Conservation (phyloP, 35 echinoderm and acorn worm species). For the Patiria miniata region DNA sequence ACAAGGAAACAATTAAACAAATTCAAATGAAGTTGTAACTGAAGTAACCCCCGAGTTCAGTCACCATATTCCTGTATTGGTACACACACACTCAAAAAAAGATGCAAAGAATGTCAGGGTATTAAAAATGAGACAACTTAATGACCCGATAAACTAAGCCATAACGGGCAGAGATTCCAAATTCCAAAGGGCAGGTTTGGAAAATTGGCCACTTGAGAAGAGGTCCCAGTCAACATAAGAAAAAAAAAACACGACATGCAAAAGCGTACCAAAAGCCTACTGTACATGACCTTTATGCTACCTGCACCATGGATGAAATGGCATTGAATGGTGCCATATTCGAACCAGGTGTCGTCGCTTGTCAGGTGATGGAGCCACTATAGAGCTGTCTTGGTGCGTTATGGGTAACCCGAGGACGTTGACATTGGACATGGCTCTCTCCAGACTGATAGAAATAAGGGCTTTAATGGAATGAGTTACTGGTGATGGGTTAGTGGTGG, state of each 20-base stretch:
- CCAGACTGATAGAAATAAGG: no score
- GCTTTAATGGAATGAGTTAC: no score
- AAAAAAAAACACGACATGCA: neutral
- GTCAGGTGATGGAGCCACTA: neutral
- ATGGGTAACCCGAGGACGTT: constrained; percentile 10
- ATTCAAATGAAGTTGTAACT: neutral
- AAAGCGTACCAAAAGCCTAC: neutral
- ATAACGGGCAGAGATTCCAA: no score
- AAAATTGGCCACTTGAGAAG: constrained; percentile 1
- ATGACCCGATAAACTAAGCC: no score
- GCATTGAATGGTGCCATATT: constrained; percentile 6
- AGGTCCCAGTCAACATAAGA: no score
- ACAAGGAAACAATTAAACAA: neutral
- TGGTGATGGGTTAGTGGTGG: no score
- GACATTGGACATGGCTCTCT: neutral
- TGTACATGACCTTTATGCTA: neutral
- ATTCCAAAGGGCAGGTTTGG: constrained; percentile 2
- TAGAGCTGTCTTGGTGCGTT: neutral
- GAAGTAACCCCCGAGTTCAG: no score
- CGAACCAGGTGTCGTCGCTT: neutral
- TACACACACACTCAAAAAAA: neutral
- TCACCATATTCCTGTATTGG: no score
- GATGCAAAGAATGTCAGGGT: neutral
- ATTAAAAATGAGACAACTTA: no score
- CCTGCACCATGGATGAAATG: constrained; percentile 10